Percentiles rank a stretch among this genome's conserved stretches.
These are phyloP conservation scores for Scarus forsteni DNA, from an alignment of 2,797 vertebrate genomes.

Conservation along the genomic window DNA sequence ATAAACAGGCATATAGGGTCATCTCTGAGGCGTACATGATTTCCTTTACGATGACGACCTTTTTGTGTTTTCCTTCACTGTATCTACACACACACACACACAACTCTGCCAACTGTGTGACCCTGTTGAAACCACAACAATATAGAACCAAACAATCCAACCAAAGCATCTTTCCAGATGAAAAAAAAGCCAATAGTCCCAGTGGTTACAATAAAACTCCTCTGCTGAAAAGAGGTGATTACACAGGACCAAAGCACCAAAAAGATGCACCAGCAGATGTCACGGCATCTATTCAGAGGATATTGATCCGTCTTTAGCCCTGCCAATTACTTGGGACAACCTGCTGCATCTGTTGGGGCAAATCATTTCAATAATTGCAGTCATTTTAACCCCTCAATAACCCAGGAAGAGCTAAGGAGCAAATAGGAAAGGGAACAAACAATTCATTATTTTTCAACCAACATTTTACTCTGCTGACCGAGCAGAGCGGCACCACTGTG, in stretches of 20 bases:
- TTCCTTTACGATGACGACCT: not conserved
- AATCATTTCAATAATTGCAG: constrained; percentile 59
- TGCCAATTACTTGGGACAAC: constrained; percentile 75
- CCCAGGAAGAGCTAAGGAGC: constrained; percentile 5
- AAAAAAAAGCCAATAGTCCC: constrained; percentile 42
- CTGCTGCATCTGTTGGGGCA: constrained; percentile 47
- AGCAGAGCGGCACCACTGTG: not conserved
- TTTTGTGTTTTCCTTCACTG: not conserved
- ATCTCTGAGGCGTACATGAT: not conserved
- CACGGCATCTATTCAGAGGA: constrained; percentile 64
- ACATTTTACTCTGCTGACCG: constrained; percentile 14
- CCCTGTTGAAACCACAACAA: constrained; percentile 1
- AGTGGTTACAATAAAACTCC: constrained; percentile 48
- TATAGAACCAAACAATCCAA: constrained; percentile 16
- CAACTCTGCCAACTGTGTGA: not conserved
- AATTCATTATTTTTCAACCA: constrained; percentile 5
- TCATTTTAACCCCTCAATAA: constrained; percentile 40
- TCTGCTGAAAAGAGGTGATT: constrained; percentile 45
- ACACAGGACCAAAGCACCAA: constrained; percentile 44
- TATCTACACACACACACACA: not conserved
- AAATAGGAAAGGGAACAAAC: constrained; percentile 27
- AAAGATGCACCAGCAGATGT: constrained; percentile 66
- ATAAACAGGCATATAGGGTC: constrained; percentile 4
- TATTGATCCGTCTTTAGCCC: constrained; percentile 68
- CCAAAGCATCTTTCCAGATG: not conserved